Evolutionary conservation across 2,797 vertebrate species (phyloP).

Genomic region (Lithobates pipiens): DNA sequence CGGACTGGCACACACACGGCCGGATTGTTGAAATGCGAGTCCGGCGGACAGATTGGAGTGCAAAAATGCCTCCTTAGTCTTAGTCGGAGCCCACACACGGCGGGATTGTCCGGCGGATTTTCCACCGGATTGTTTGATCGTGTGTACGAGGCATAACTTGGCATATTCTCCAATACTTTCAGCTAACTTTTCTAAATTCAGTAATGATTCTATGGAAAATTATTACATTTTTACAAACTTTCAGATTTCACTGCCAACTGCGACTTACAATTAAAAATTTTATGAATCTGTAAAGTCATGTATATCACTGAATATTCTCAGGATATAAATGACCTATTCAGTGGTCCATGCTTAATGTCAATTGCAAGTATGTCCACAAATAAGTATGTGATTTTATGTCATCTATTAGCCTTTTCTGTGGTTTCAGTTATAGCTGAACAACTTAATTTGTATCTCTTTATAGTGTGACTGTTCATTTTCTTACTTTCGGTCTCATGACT

Average conservation of each 20-base stretch:
- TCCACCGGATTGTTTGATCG: too few species aligned
- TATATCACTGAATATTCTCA: not conserved
- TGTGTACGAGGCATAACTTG: too few species aligned
- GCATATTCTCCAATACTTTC: too few species aligned
- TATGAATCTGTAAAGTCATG: not conserved
- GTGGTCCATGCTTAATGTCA: not conserved
- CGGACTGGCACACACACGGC: too few species aligned
- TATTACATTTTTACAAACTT: too few species aligned
- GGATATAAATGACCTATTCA: not conserved
- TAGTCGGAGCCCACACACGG: too few species aligned
- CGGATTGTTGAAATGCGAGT: too few species aligned
- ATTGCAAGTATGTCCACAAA: not conserved
- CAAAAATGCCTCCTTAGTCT: too few species aligned
- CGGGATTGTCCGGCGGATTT: too few species aligned
- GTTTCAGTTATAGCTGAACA: constrained; percentile 35
- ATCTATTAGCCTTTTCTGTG: constrained; percentile 5
- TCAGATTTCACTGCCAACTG: not conserved
- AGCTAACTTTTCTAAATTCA: too few species aligned
- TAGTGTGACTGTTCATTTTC: constrained; percentile 44
- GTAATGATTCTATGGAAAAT: too few species aligned
- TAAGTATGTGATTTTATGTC: not conserved
- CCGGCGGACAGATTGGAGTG: too few species aligned
- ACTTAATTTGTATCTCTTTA: constrained; percentile 43
- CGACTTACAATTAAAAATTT: not conserved
- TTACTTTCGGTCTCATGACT: constrained; percentile 58